Evolutionary conservation across 1,140 invertebrate genomes (phyloP).

Genomic region (Ceratina japonica): DNA sequence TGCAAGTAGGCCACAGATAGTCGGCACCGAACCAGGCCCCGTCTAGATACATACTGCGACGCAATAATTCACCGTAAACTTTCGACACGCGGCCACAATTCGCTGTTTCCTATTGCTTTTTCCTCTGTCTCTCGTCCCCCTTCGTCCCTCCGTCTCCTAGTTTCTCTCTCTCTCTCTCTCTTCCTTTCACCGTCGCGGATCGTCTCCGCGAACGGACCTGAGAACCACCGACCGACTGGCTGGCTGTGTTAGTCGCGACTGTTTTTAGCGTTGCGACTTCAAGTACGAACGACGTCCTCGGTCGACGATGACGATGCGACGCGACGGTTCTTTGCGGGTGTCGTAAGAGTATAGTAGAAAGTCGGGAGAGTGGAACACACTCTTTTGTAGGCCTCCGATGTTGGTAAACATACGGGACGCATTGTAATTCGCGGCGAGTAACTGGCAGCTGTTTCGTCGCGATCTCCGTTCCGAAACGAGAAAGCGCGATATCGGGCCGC

Average conservation of each 20-base stretch:
- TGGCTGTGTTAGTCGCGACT: conserved; percentile 11
- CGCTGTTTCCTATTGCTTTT: conserved; percentile 27
- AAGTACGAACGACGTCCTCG: conserved; percentile 37
- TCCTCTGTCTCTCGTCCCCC: conserved; percentile 1
- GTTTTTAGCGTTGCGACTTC: conserved; percentile 20
- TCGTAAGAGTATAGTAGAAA: conserved; percentile 5
- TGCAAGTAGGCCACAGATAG: conserved; percentile 70
- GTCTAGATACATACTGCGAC: conserved; percentile 65
- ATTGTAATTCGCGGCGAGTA: not conserved
- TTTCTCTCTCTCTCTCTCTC: too few relatives aligned
- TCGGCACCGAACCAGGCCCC: conserved; percentile 60
- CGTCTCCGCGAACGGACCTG: not conserved
- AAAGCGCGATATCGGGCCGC: not conserved
- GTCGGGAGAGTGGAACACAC: not conserved
- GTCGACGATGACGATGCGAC: not conserved
- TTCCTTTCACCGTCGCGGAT: not conserved
- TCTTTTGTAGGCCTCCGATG: not conserved
- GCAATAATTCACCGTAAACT: conserved; percentile 72
- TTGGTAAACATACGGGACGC: not conserved
- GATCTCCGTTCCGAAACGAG: too few relatives aligned
- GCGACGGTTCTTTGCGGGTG: not conserved
- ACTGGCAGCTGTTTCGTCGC: too few relatives aligned
- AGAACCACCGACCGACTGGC: not conserved
- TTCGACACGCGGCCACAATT: conserved; percentile 67
- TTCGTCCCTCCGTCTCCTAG: not conserved